phyloP scores from a whole-genome alignment of 2,113 vertebrate species.

The Beaufortia kweichowensis region DNA sequence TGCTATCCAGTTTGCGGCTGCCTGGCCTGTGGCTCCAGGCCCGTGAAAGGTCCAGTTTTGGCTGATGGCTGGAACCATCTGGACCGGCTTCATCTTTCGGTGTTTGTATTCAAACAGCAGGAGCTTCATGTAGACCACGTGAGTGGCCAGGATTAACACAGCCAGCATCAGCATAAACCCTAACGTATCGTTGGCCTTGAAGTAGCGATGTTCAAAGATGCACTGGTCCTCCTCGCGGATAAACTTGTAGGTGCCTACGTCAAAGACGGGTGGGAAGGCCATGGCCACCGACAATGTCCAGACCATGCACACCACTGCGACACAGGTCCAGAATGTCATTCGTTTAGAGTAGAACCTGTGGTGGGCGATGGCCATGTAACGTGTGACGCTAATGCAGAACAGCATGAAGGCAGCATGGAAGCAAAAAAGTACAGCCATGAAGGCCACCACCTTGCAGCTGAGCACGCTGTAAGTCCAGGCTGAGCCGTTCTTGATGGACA shows the following conservation, averaged over 20 bases:
- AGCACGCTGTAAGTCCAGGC: slow-evolving; percentile 89
- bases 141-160: slow-evolving; percentile 89
- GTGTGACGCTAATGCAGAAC: slow-evolving; percentile 91
- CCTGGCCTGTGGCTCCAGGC: slow-evolving; percentile 91
- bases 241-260: slow-evolving; percentile 93
- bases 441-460: slow-evolving; percentile 93
- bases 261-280: slow-evolving; percentile 91
- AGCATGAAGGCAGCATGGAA: slow-evolving; percentile 96
- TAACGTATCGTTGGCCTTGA: slow-evolving; percentile 93
- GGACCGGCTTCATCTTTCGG: slow-evolving; percentile 93
- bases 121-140: slow-evolving; percentile 91
- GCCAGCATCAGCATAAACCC: slow-evolving; percentile 96
- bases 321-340: slow-evolving; percentile 94
- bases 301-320: slow-evolving; percentile 91
- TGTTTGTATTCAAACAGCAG: slow-evolving; percentile 91
- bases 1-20: slow-evolving; percentile 93
- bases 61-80: slow-evolving; percentile 92
- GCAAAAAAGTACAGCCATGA: slow-evolving; percentile 92
- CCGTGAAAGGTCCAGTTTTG: slow-evolving; percentile 97
- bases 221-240: slow-evolving; percentile 93
- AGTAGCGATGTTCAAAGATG: slow-evolving; percentile 94
- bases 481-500: slow-evolving; percentile 88
- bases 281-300: slow-evolving; percentile 93
- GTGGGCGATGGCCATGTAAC: slow-evolving; percentile 93
- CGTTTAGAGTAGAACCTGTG: slow-evolving; percentile 93